Evolutionary conservation across 1,140 invertebrate genomes (phyloP).

Genomic region (Hyles vespertilio): DNA sequence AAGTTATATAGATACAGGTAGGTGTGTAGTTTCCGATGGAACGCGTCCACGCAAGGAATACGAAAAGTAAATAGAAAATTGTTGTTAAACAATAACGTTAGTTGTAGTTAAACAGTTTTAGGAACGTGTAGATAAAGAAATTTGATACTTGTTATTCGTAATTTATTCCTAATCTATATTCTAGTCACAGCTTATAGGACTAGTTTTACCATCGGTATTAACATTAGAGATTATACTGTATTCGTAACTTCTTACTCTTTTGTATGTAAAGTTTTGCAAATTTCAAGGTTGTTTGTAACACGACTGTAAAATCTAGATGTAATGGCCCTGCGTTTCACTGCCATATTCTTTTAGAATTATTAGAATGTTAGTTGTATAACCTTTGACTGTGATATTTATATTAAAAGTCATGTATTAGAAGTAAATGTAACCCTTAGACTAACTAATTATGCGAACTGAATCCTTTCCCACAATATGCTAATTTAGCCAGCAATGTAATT

Average conservation of each 20-base stretch:
- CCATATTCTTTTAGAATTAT: conserved; percentile 61
- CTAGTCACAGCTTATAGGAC: conserved; percentile 70
- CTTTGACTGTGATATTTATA: conserved; percentile 74
- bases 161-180: conserved; percentile 65
- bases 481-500: conserved; percentile 3
- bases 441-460: conserved; percentile 14
- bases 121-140: conserved; percentile 48
- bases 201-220: conserved; percentile 37
- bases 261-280: conserved; percentile 14
- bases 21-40: too few relatives aligned
- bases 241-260: conserved; percentile 16
- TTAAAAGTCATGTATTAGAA: conserved; percentile 68
- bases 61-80: too few relatives aligned
- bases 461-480: conserved; percentile 3
- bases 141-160: conserved; percentile 50
- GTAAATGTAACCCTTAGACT: conserved; percentile 54
- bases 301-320: conserved; percentile 27
- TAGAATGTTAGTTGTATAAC: conserved; percentile 63
- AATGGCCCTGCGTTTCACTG: conserved; percentile 54
- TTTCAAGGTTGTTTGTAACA: conserved; percentile 27
- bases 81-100: neutral
- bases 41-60: too few relatives aligned
- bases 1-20: conserved; percentile 14
- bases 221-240: conserved; percentile 7
- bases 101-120: neutral